Evolutionary conservation across 1,140 invertebrate genomes (phyloP).

Genomic region (Latrodectus geometricus): DNA sequence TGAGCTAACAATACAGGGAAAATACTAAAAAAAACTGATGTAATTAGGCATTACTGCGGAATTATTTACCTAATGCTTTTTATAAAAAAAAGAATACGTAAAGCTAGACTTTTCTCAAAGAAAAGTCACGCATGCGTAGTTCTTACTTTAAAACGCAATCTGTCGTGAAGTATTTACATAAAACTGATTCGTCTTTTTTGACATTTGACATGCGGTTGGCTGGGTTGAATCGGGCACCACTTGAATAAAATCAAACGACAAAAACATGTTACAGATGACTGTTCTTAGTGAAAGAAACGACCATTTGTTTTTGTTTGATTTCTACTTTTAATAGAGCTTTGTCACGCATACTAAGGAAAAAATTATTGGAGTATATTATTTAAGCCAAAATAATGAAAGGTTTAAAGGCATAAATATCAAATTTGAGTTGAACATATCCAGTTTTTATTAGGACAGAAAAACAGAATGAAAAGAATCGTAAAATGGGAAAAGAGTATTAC

Average conservation of each 20-base stretch:
- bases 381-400: too few species aligned
- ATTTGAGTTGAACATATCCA: too few species aligned
- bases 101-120: background rate
- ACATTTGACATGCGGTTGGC: slow-evolving; percentile 11
- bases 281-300: background rate
- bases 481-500: too few species aligned
- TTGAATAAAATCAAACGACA: background rate
- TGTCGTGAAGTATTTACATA: slow-evolving; percentile 19
- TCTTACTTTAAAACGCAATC: slow-evolving; percentile 14
- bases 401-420: too few species aligned
- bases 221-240: background rate
- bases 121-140: slow-evolving; percentile 14
- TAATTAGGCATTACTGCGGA: slow-evolving; percentile 36
- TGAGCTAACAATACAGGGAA: background rate
- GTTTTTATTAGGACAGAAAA: too few species aligned
- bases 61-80: slow-evolving; percentile 26
- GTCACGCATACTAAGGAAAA: too few species aligned
- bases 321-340: too few species aligned
- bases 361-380: too few species aligned
- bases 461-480: too few species aligned
- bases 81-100: background rate
- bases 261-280: background rate
- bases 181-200: background rate
- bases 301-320: too few species aligned
- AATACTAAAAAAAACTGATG: slow-evolving; percentile 3